Evolutionary conservation across 2,113 vertebrate species (phyloP).

Genomic region (Desmodus rotundus): DNA sequence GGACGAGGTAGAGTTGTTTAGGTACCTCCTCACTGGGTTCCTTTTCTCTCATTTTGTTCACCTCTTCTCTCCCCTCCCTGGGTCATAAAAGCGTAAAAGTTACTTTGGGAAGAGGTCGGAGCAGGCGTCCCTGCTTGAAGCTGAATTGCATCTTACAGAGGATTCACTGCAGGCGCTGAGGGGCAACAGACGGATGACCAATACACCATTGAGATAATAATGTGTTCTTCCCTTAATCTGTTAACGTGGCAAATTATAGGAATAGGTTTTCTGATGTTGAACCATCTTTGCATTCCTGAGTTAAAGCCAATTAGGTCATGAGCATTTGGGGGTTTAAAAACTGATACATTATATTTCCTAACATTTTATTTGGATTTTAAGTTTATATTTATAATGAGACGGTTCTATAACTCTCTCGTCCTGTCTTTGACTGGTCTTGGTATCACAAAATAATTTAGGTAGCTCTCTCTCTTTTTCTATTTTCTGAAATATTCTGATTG

Average conservation of each 20-base stretch:
- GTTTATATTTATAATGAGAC: background rate
- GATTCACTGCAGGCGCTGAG: background rate
- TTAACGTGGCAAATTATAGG: background rate
- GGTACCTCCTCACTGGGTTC: background rate
- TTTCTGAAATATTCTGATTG: background rate
- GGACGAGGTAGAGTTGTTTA: background rate
- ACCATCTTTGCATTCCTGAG: too few relatives aligned
- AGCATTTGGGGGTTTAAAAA: background rate
- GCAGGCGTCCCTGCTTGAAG: background rate
- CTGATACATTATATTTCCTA: background rate
- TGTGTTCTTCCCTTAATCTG: background rate
- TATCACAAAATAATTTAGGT: background rate
- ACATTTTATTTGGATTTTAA: slow-evolving; percentile 20
- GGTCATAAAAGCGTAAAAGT: background rate
- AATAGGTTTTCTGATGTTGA: too few relatives aligned
- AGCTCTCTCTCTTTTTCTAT: background rate
- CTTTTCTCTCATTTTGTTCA: background rate
- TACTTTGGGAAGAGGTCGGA: background rate
- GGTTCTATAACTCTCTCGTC: background rate
- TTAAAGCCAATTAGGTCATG: too few relatives aligned
- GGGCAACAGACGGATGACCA: background rate
- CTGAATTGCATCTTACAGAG: background rate
- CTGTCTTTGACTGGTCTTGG: background rate
- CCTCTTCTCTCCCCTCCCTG: background rate
- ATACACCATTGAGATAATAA: background rate